Evolutionary conservation across 2,888 invertebrate species (phyloP), one percentile per base, ranked within the genome.

Genomic region (Automeris io): DNA sequence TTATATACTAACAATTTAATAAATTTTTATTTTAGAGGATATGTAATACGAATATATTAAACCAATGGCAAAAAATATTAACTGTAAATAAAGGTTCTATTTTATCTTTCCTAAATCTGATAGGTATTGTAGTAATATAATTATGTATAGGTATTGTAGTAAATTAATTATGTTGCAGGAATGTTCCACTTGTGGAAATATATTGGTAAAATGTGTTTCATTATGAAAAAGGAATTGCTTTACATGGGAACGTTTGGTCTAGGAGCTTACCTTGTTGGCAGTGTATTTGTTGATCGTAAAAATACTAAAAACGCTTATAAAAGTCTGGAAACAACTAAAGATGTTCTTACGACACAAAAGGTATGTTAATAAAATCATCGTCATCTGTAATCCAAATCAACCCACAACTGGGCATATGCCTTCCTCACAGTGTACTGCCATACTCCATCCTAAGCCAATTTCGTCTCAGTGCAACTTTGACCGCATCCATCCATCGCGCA

Each of bases 221-320:
- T 90, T 16, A 87, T 85, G 9, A 91, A 89, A 61, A 87, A 82
- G 48, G 89, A 88, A 51, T 50, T 90, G 9, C 61, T 88, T 43
- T 90, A 86, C 49, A 71, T 83, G 2, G 86, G 88, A 43, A 82
- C 89, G 1, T 87, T 90, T 55, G 91, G 90, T 1, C 48, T 88
- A 5, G 74, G 81, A 0, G 80, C 87, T 4, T 88, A 87, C 68
- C 70, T 90, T 8, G 79, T 82, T 38, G 90, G 90, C 9, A 70
- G 86, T 1, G 70, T 90, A 8, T 90, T 90, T 54, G 85, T 91
- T 33, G 85, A 90, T 54, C 66, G 90, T 35, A 66, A 29, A 26
- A 46, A 89, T 47, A 67, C 83, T 12, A 81, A 80, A 52, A 72
- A 75, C 45, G 89, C 90, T 2, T 76, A 87, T 60, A 61, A 68